Evolutionary conservation across 2,888 invertebrate genomes (phyloP), one percentile per base, ranked within the genome.

Genomic region (Drosophila formosana): DNA sequence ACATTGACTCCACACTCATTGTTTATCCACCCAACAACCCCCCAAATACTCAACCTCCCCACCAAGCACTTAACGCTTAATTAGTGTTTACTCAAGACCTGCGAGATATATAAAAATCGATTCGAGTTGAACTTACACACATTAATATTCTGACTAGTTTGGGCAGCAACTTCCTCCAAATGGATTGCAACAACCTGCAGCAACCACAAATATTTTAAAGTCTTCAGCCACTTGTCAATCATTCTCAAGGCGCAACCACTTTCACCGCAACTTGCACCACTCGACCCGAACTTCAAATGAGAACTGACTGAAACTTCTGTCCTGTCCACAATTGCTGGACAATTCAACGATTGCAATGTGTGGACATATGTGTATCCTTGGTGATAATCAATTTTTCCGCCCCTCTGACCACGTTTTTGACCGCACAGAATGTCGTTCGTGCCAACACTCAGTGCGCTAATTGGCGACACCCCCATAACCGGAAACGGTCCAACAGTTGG

Each of bases 111-210:
- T 26, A 23, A 8, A 49, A 49, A 66, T 83, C 68, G 56, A 65
- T 64, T 75, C 6, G 8, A 30, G 57, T 72, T 5, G 6, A 30
- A 85, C 95, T 95, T 94, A 95, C 95, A 93, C 86, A 95, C 95
- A 90, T 95, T 95, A 69, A 95, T 95, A 90, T 95, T 95, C 91
- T 95, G 95, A 63, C 95, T 95, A 0, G 95, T 95, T 92, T 95
- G 95, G 6, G 89, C 87, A 4, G 61, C 58, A 26, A 78, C 66
- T 58, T 78, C 60, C 46, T 78, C 62, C 47, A 49, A 61, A 26
- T 66, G 61, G 1, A 32, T 46, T 43, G 18, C 56, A 43, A 34
- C 56, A 43, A 34, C 34, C 32, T 72, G 58, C 11, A 80, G 1
- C 3, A 81, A 28, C 58, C 71, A 89, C 25, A 76, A 51, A 53